phyloP scores from a whole-genome alignment of 2,888 invertebrate species.

The Rotaria socialis region DNA sequence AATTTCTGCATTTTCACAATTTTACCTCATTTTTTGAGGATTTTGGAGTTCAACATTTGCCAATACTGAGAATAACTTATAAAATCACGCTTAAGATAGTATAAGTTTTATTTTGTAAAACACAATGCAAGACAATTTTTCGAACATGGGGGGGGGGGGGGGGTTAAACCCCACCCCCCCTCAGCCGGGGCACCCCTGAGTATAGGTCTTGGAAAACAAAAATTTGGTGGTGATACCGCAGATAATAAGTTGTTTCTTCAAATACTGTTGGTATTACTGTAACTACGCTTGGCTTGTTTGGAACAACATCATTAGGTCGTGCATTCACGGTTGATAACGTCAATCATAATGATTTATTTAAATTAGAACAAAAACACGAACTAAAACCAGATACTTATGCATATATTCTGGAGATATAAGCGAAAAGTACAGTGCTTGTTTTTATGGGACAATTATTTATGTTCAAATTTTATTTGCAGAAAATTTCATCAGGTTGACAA shows the following conservation, averaged over 20 bases:
- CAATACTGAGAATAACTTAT: too few species aligned
- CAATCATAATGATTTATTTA: slow-evolving; percentile 43
- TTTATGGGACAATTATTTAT: too few species aligned
- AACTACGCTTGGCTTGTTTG: slow-evolving; percentile 75
- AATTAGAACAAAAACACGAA: slow-evolving; percentile 30
- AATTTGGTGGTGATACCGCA: slow-evolving; percentile 90
- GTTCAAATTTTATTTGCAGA: slow-evolving; percentile 55
- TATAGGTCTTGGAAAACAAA: slow-evolving; percentile 72
- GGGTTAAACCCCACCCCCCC: too few species aligned
- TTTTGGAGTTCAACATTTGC: too few species aligned
- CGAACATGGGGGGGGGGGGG: too few species aligned
- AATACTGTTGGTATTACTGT: slow-evolving; percentile 81
- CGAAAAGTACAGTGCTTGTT: neutral
- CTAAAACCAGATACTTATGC: slow-evolving; percentile 31
- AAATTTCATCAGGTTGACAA: slow-evolving; percentile 83
- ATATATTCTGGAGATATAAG: neutral
- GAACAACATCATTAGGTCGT: slow-evolving; percentile 85
- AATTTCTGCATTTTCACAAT: too few species aligned
- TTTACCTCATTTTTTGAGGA: too few species aligned
- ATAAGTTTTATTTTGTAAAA: too few species aligned
- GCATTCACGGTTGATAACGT: slow-evolving; percentile 73
- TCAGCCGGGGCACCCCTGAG: too few species aligned
- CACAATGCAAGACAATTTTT: too few species aligned
- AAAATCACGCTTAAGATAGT: too few species aligned
- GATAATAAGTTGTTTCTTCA: slow-evolving; percentile 86